phyloP scores from a whole-genome alignment of 2,113 vertebrate genomes.

The Ageneiosus marmoratus region DNA sequence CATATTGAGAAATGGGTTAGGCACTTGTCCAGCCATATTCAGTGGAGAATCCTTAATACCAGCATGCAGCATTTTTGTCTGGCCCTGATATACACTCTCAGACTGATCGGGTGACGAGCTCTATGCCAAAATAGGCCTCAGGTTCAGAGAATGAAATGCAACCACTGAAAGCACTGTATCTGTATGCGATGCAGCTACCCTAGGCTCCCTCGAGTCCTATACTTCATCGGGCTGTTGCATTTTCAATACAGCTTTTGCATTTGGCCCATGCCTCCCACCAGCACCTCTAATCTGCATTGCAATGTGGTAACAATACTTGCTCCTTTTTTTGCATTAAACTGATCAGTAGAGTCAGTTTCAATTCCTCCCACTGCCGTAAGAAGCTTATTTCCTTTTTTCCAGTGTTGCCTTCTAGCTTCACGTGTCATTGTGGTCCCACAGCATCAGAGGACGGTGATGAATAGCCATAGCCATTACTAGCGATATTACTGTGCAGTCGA shows the following conservation, averaged over 20 bases:
- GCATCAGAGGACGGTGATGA: not conserved
- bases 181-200: not conserved
- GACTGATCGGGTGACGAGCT: not conserved
- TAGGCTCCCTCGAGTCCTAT: not conserved
- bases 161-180: not conserved
- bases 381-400: not conserved
- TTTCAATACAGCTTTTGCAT: not conserved
- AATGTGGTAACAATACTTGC: not conserved
- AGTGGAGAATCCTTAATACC: not conserved
- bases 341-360: not conserved
- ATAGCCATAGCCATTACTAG: not conserved
- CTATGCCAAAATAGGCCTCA: not conserved
- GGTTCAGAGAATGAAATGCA: not conserved
- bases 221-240: not conserved
- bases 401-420: not conserved
- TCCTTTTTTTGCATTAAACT: not conserved
- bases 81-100: not conserved
- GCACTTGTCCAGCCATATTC: not conserved
- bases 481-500: not conserved
- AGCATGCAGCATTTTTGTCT: not conserved
- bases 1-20: not conserved
- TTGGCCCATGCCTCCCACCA: not conserved
- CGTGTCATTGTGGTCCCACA: not conserved
- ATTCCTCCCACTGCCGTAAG: not conserved
- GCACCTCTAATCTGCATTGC: not conserved